phyloP scores from a whole-genome alignment of 2,113 vertebrate genomes.

The Ramphastos sulfuratus region DNA sequence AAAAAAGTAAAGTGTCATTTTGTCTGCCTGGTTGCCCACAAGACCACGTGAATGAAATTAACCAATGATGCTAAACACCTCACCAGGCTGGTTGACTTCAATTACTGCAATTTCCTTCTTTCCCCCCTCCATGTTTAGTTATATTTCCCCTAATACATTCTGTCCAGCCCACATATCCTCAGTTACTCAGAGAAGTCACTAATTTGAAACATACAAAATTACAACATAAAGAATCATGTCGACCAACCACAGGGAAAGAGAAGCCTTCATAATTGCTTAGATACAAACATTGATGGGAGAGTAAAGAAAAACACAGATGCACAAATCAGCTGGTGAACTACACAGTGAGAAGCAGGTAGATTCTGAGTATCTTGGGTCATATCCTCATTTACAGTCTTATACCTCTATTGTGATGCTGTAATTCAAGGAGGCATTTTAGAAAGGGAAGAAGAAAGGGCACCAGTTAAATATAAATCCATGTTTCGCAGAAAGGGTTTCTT shows the following conservation, averaged over 20 bases:
- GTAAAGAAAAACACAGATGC: background rate
- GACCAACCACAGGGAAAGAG: background rate
- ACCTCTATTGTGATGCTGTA: accelerated
- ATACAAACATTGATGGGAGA: background rate
- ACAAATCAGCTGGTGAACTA: background rate
- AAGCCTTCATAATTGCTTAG: background rate
- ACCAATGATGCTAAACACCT: background rate
- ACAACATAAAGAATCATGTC: background rate
- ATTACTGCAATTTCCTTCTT: background rate
- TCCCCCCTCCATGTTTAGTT: background rate
- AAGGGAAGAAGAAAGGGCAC: background rate
- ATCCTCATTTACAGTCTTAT: background rate
- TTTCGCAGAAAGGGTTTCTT: background rate
- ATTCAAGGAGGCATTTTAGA: background rate
- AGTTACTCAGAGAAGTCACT: background rate
- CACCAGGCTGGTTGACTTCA: background rate
- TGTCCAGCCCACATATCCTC: background rate
- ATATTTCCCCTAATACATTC: background rate
- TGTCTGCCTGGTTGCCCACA: background rate
- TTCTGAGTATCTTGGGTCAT: background rate
- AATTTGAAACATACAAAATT: background rate
- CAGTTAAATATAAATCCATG: background rate
- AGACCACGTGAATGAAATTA: background rate
- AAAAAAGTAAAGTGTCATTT: background rate
- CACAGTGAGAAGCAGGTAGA: background rate